These are phyloP conservation scores for Mesorhabditis sp. DNA, from an alignment of 2,888 invertebrate genomes.

Conservation along the genomic window DNA sequence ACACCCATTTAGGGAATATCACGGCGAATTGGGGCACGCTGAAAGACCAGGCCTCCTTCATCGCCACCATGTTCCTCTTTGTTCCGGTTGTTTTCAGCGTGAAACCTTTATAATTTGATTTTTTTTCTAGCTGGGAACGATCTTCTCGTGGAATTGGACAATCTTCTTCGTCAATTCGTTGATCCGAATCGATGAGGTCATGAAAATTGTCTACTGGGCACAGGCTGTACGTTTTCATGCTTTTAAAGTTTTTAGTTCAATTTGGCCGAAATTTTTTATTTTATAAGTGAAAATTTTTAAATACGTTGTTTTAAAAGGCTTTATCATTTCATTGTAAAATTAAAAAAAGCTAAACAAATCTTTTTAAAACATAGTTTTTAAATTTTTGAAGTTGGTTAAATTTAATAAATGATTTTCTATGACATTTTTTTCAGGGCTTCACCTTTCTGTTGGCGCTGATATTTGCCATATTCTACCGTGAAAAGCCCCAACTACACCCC, in stretches of 20 bases:
- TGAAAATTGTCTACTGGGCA: not conserved
- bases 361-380: not conserved
- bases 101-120: constrained; percentile 2
- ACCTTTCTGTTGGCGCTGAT: constrained; percentile 25
- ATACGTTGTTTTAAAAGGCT: too few species aligned
- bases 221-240: not conserved
- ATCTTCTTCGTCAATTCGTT: constrained; percentile 14
- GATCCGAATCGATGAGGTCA: not conserved
- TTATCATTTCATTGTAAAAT: too few species aligned
- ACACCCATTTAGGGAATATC: constrained; percentile 26
- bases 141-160: constrained; percentile 31
- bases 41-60: constrained; percentile 46
- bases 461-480: constrained; percentile 48
- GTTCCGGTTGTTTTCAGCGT: constrained; percentile 27
- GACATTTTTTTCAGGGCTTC: constrained; percentile 8
- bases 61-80: constrained; percentile 35
- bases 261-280: too few species aligned
- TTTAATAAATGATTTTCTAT: not conserved
- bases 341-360: too few species aligned
- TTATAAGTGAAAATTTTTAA: too few species aligned
- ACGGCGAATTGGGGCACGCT: constrained; percentile 47
- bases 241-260: too few species aligned
- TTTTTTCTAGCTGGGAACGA: constrained; percentile 28
- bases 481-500: constrained; percentile 45
- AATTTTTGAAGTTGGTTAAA: not conserved